These are phyloP conservation scores for Imbricaverruca yamaguchii DNA, from an alignment of 2,888 invertebrate species.

Conservation along the genomic window DNA sequence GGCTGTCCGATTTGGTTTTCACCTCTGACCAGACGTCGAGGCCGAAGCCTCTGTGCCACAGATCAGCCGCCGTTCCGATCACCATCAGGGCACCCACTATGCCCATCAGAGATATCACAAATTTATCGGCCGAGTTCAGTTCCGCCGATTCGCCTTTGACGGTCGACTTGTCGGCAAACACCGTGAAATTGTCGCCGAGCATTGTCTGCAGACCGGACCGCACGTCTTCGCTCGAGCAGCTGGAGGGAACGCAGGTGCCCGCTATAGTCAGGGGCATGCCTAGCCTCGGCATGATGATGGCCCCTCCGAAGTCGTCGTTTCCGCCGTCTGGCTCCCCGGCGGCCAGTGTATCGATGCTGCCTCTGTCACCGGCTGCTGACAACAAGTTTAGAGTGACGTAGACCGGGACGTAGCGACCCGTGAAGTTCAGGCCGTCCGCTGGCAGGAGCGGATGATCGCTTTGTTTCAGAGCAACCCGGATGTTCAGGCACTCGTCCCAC, in stretches of 20 bases:
- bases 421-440: background rate
- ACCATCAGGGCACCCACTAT: background rate
- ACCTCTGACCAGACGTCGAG: background rate
- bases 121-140: background rate
- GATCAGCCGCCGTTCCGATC: background rate
- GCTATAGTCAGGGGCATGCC: background rate
- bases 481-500: constrained; percentile 43
- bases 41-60: background rate
- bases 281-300: background rate
- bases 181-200: background rate
- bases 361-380: too few species aligned
- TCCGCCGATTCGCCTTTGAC: background rate
- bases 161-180: background rate
- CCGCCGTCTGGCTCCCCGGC: background rate
- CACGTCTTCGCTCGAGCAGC: background rate
- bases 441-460: background rate
- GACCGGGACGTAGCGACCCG: background rate
- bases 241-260: background rate
- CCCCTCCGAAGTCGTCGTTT: background rate
- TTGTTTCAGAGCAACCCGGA: background rate
- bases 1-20: background rate
- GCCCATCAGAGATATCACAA: background rate
- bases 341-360: background rate
- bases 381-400: too few species aligned
- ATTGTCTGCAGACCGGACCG: background rate